A percentile compares a stretch with the other conserved stretches of the same genome.
Conservation (phyloP, 2,113 vertebrate species). For the Dromiciops gliroides region DNA sequence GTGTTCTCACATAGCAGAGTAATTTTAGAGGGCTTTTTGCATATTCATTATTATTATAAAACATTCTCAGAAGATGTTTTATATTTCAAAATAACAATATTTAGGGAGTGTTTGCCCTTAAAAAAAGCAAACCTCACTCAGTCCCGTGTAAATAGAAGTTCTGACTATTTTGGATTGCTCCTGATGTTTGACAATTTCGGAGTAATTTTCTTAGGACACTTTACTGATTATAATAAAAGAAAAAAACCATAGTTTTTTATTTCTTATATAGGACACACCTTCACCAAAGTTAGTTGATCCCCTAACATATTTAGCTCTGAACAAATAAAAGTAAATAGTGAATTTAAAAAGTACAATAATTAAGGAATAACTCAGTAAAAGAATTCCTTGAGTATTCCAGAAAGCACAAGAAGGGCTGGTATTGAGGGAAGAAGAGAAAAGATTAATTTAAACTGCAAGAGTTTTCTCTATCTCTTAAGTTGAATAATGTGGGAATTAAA, state of each 20-base stretch:
- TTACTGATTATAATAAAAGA: background rate
- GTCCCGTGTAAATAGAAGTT: rapidly evolving
- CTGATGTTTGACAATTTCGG: background rate
- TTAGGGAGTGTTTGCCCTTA: no score
- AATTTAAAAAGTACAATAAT: background rate
- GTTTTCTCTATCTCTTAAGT: background rate
- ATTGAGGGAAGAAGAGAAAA: background rate
- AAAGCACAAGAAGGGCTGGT: no score
- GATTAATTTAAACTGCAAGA: background rate
- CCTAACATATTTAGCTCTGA: background rate
- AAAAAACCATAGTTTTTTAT: background rate
- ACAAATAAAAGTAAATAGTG: no score
- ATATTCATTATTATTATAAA: background rate
- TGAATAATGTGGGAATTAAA: background rate
- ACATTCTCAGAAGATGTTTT: background rate
- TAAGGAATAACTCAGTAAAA: background rate
- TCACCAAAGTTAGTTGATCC: background rate
- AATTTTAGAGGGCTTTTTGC: constrained; percentile 4
- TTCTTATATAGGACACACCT: background rate
- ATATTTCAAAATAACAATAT: background rate
- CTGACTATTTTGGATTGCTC: background rate
- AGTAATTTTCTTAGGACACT: background rate
- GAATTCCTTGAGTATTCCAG: rapidly evolving
- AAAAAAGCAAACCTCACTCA: background rate
- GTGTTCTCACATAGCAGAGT: background rate